These are phyloP conservation scores for Peromyscus polionotus DNA, from an alignment of 2,113 vertebrate genomes.

Conservation along the genomic window DNA sequence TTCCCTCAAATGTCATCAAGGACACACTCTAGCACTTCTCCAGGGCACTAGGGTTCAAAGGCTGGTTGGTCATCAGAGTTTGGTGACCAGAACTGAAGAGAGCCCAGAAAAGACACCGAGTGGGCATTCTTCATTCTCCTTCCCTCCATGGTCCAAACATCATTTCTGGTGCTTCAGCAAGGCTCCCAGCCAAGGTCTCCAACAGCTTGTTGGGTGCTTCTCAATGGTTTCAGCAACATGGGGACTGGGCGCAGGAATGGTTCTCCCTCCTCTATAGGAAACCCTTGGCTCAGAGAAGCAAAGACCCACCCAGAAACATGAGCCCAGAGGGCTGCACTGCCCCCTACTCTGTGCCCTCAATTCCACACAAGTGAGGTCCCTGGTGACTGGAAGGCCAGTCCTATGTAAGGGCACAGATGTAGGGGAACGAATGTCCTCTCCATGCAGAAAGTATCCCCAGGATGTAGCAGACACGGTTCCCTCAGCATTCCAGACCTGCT, in stretches of 20 bases:
- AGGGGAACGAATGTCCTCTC: background rate
- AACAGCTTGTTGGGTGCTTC: rapidly evolving
- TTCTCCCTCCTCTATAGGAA: too few relatives aligned
- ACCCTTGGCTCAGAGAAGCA: background rate
- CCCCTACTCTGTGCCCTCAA: background rate
- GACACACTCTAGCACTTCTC: background rate
- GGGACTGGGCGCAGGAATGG: rapidly evolving
- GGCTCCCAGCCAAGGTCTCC: background rate
- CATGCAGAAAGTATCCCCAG: rapidly evolving
- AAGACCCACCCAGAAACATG: too few relatives aligned
- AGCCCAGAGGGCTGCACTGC: background rate
- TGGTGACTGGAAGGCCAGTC: background rate
- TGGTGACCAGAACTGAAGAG: background rate
- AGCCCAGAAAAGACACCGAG: background rate
- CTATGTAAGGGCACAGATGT: background rate
- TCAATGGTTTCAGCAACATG: background rate
- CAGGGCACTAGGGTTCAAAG: background rate
- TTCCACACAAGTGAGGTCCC: background rate
- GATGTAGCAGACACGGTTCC: rapidly evolving
- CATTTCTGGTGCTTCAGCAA: background rate
- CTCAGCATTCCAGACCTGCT: background rate
- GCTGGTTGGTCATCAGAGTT: background rate
- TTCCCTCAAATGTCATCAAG: background rate
- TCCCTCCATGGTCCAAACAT: background rate
- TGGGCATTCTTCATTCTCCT: background rate